Evolutionary conservation across 2,888 invertebrate species (phyloP), one percentile per base, ranked within the genome.

Genomic region (Scaptomyza polygonia): DNA sequence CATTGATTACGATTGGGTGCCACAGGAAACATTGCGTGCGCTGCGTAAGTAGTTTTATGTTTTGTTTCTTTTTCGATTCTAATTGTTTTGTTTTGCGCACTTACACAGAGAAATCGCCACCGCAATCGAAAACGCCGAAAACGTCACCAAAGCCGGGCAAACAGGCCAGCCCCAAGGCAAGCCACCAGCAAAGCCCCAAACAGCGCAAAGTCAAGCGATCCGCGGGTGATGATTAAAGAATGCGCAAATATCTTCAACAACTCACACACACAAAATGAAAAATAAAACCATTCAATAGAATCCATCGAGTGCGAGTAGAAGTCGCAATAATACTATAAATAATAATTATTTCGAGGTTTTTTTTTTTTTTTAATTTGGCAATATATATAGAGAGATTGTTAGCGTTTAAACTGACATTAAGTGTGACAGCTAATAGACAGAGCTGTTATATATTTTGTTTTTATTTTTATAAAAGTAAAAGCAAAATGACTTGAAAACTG

Each of bases 1-100:
- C 92, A 97, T 99, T 4, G 99, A 99, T 92, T 99, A 97, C 89
- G 99, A 99, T 86, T 99, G 99, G 99, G 93, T 99, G 89, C 99
- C 99, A 40, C 96, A 96, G 89, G 97, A 98, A 92, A 96, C 96
- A 71, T 93, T 97, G 53, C 95, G 96, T 81, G 95, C 94, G 91
- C 93, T 97, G 79, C 97, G 97, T 97, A 93, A 95, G 96, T 62
- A 29, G n/a, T n/a, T n/a, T n/a, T n/a, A n/a, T n/a, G n/a, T n/a
- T n/a, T n/a, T n/a, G n/a, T n/a, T n/a, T n/a, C n/a, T n/a, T n/a
- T n/a, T n/a, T n/a, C n/a, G 29, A 43, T 27, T 5, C n/a, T 36
- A 6, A 16, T 32, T 9, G 0, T n/a, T n/a, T 40, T 45, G 11
- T 18, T 25, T 16, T 14, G 8, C 7, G 93, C 11, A 14, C 27